Conservation (phyloP, 2,797 vertebrate species). For the Eulemur mongoz region DNA sequence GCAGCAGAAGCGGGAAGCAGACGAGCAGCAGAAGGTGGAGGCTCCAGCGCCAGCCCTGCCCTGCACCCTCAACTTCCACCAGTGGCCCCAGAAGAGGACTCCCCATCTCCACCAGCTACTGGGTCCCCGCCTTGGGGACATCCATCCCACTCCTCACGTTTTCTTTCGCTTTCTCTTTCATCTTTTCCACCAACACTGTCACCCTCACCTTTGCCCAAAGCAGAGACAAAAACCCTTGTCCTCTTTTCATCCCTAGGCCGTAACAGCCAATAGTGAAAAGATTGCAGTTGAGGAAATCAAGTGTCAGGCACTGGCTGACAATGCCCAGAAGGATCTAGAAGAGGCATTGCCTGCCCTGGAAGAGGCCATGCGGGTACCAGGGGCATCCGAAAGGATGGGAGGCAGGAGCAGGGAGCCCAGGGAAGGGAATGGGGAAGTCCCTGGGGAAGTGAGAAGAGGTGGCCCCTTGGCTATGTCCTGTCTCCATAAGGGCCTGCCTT, state of each 20-base stretch:
- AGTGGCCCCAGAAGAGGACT: neutral
- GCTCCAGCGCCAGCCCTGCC: neutral
- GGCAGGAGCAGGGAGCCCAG: neutral
- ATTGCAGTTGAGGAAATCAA: constrained; percentile 91
- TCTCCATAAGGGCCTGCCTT: neutral
- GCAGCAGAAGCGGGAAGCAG: constrained; percentile 91
- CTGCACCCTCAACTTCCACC: fast-evolving
- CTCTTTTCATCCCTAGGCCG: constrained; percentile 81
- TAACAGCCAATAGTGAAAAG: constrained; percentile 91
- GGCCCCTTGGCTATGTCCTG: neutral
- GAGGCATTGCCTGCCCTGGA: constrained; percentile 93
- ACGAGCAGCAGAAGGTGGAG: constrained; percentile 91
- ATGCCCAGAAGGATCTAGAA: constrained; percentile 93
- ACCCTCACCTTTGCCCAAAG: neutral
- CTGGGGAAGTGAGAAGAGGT: neutral
- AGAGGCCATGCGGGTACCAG: constrained; percentile 92
- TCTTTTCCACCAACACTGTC: neutral
- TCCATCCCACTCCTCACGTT: neutral
- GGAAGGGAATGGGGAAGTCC: neutral
- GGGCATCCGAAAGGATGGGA: neutral
- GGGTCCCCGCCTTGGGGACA: neutral
- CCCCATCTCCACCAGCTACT: neutral
- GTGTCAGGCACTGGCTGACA: constrained; percentile 92
- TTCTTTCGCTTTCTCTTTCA: neutral
- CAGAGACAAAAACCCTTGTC: neutral